Evolutionary conservation across 2,888 invertebrate genomes (phyloP), one percentile per base, ranked within the genome.

Genomic region (Argynnis bischoffii): DNA sequence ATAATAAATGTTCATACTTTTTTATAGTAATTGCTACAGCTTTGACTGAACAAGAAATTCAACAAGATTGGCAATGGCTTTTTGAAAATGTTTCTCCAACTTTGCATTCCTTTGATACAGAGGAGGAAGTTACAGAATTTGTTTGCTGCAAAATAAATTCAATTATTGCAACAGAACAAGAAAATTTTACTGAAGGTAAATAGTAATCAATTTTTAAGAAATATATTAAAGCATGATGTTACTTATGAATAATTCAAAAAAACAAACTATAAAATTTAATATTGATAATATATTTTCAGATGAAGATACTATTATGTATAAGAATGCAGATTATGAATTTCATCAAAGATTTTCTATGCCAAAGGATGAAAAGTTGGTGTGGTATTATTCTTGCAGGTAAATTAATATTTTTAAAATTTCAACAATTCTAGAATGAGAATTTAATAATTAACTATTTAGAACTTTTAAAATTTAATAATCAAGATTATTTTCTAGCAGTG

Each of bases 71-170:
- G 99, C 95, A 97, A 82, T 99, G 99, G 98, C 89, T 99, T 15
- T 95, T 97, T 78, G 94, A 95, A 64, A 96, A 99, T 93, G 94
- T 99, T 2, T 95, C 97, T 80, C 95, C 95, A 67, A 98, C 97
- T 3, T 91, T 99, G 53, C 96, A 96, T 86, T 96, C 97, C 55
- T 98, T 99, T 93, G 99, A 99, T 77, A 96, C 94, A 53, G 98
- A 98, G 82, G 98, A 98, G 75, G 99, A 99, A 88, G 95, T 98
- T 8, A 98, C 98, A 15, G 97, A 98, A 76, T 99, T 98, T 94
- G 98, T 99, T 0, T 95, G 95, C 76, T 98, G 98, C 83, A 99
- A 99, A 94, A 97, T 99, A 74, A 97, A 98, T 85, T 98, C 98
- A n/a, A 93, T 99, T 64, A 95, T 98, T 76, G 97, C 97, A 18